These are phyloP conservation scores for Istiophorus platypterus DNA, from an alignment of 2,113 vertebrate genomes.

Conservation along the genomic window DNA sequence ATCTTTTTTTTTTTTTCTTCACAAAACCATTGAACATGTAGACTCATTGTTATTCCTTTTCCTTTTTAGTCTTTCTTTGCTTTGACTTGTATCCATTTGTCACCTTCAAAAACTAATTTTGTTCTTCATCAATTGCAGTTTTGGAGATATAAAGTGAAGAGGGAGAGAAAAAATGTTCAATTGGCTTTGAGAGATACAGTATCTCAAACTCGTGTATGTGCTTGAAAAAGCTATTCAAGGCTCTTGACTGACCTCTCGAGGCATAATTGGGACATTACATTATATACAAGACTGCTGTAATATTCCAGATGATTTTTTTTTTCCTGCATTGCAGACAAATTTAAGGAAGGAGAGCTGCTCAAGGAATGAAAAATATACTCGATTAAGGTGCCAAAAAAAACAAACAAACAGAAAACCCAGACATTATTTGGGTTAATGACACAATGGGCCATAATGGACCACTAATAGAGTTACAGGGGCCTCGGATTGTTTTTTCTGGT, in stretches of 20 bases:
- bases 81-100: not conserved
- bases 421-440: slow-evolving; percentile 2
- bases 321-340: not conserved
- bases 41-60: not conserved
- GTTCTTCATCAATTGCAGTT: not conserved
- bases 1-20: slow-evolving; percentile 23
- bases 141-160: not conserved
- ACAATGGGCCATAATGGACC: not conserved
- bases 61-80: not conserved
- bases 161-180: not conserved
- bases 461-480: not conserved
- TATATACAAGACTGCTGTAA: not conserved
- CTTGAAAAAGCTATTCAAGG: slow-evolving; percentile 18
- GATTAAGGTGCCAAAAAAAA: not conserved
- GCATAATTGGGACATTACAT: not conserved
- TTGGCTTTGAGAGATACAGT: not conserved
- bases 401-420: not conserved
- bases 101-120: not conserved
- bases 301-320: not conserved
- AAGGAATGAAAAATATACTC: not conserved
- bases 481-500: not conserved
- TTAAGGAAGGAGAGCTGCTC: not conserved
- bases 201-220: not conserved
- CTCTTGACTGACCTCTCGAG: slow-evolving; percentile 62
- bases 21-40: not conserved